Percentiles rank a stretch among this genome's conserved stretches.
Evolutionary conservation across 2,797 vertebrate genomes (phyloP).

Genomic region (Crax fasciolata): DNA sequence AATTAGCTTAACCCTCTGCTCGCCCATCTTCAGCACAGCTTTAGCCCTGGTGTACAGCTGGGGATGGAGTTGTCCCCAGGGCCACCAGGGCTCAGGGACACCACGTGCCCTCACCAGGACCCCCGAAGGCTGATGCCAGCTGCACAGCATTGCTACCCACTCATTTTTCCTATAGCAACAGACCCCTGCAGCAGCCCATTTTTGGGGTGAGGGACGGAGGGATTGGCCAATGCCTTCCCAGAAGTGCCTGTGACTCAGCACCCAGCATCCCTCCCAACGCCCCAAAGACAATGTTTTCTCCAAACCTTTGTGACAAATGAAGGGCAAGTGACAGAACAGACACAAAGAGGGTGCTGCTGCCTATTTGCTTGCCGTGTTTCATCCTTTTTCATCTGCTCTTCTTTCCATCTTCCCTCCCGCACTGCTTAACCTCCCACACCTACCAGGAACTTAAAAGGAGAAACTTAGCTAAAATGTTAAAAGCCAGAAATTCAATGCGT

Average conservation of each 20-base stretch:
- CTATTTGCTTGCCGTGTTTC: fast-evolving
- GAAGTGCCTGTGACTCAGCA: not conserved
- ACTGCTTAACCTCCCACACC: not conserved
- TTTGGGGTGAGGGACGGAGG: fast-evolving
- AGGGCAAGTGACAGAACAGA: not conserved
- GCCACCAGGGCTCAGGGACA: not conserved
- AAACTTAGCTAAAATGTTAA: fast-evolving
- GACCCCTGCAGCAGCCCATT: fast-evolving
- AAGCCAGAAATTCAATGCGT: fast-evolving
- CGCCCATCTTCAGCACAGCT: not conserved
- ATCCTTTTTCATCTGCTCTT: not conserved
- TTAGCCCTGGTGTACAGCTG: fast-evolving
- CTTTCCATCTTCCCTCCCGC: not conserved
- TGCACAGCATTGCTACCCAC: not conserved
- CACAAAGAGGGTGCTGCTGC: not conserved
- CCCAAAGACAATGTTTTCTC: not conserved
- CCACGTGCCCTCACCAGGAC: fast-evolving
- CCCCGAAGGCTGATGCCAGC: fast-evolving
- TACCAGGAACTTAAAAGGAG: not conserved
- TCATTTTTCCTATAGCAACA: fast-evolving
- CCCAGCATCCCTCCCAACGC: not conserved
- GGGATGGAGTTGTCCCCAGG: not conserved
- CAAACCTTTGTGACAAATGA: not conserved
- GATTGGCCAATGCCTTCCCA: fast-evolving
- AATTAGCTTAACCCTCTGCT: not conserved